These are phyloP conservation scores for Gymnothorax reevesii DNA, from an alignment of 2,797 vertebrate species.

Conservation along the genomic window DNA sequence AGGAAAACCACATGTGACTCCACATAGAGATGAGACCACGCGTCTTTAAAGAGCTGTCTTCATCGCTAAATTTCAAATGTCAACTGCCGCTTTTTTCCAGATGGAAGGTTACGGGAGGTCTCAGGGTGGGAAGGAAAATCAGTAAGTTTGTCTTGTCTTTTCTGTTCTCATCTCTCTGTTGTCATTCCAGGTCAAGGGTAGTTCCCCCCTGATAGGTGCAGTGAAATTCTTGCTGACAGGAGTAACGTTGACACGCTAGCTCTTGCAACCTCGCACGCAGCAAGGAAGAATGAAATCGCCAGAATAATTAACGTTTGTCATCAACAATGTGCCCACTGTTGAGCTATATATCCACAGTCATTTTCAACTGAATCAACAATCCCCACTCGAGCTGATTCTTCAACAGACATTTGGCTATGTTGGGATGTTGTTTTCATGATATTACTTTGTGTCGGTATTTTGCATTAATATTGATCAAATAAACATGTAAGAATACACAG, in stretches of 20 bases:
- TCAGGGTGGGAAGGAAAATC: conserved; percentile 33
- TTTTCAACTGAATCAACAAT: background rate
- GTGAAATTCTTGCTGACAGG: conserved; percentile 38
- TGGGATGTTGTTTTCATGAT: background rate
- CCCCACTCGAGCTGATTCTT: background rate
- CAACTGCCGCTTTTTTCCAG: conserved; percentile 33
- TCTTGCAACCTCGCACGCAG: conserved; percentile 35
- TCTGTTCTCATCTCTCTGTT: conserved; percentile 39
- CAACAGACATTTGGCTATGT: background rate
- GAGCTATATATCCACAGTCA: conserved; percentile 21
- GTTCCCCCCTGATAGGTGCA: conserved; percentile 33
- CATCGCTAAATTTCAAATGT: conserved; percentile 42
- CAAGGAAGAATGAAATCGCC: conserved; percentile 36
- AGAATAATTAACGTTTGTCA: conserved; percentile 48
- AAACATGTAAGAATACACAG: background rate
- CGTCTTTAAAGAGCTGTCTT: conserved; percentile 31
- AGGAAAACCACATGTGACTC: conserved; percentile 15
- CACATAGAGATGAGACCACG: background rate
- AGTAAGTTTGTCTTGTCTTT: conserved; percentile 41
- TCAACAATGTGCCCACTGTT: conserved; percentile 35
- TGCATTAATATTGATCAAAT: background rate
- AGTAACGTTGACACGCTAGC: conserved; percentile 22
- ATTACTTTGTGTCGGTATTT: background rate
- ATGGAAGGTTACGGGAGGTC: conserved; percentile 32
- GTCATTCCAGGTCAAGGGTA: conserved; percentile 43